Percentiles rank a stretch among this genome's conserved stretches.
phyloP scores from a whole-genome alignment of 53 echinoderm and acorn worm species.

The Temnopleurus reevesii region DNA sequence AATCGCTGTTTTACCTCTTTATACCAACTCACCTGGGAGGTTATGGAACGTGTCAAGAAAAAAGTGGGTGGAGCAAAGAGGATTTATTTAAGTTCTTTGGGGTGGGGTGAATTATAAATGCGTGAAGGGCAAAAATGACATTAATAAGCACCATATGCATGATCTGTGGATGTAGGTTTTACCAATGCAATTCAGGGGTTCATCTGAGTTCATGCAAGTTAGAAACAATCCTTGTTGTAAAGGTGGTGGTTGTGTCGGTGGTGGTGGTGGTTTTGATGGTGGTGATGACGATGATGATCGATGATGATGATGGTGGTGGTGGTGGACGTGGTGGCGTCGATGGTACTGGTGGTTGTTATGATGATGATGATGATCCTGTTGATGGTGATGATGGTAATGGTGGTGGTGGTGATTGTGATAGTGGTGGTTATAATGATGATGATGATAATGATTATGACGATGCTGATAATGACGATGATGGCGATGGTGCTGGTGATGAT shows the following conservation, averaged over 20 bases:
- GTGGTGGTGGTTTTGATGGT: not conserved
- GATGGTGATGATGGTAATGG: not conserved
- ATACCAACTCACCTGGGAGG: not conserved
- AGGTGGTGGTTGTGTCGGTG: not conserved
- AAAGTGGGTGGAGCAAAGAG: not conserved
- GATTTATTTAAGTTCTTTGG: too few relatives aligned
- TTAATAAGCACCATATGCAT: not conserved
- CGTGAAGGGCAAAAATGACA: not conserved
- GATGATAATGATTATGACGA: not conserved
- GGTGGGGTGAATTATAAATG: too few relatives aligned
- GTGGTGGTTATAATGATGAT: not conserved
- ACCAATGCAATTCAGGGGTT: not conserved
- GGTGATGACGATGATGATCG: conserved; percentile 2
- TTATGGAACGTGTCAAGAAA: not conserved
- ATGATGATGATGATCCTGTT: not conserved
- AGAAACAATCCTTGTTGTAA: too few relatives aligned
- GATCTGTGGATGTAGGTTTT: not conserved
- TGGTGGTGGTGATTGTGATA: not conserved
- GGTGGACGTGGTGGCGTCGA: not conserved
- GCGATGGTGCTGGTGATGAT: not conserved
- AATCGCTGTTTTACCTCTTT: too few relatives aligned
- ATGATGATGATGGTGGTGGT: not conserved
- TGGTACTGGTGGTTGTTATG: not conserved
- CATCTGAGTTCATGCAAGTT: not conserved
- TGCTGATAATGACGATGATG: not conserved